Percentiles rank a stretch among this genome's conserved stretches.
Evolutionary conservation across 2,888 invertebrate species (phyloP).

Genomic region (Lepidocyrtoides sp.): DNA sequence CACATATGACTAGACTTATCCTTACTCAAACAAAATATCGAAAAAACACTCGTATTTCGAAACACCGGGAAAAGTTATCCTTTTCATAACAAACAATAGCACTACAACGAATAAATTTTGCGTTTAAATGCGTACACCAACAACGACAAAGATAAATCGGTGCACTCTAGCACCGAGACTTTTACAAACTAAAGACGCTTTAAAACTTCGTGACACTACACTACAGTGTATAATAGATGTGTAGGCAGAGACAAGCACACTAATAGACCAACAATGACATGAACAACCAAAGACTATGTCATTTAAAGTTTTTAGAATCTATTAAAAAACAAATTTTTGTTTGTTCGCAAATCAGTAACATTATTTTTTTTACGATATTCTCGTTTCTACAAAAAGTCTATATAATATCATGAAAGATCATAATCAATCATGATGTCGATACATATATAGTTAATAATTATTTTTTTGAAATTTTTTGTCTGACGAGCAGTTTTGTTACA

Average conservation of each 20-base stretch:
- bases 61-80: conserved; percentile 50
- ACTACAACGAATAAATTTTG: conserved; percentile 18
- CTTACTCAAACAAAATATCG: conserved; percentile 69
- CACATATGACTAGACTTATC: conserved; percentile 79
- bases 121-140: neutral
- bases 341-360: conserved; percentile 50
- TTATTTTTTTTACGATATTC: neutral
- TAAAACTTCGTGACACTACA: too few species aligned
- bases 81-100: neutral
- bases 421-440: conserved; percentile 45
- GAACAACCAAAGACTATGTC: conserved; percentile 43
- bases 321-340: conserved; percentile 12
- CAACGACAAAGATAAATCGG: neutral
- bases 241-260: neutral
- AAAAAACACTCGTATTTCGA: conserved; percentile 47
- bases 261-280: neutral
- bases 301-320: neutral
- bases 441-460: neutral
- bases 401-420: conserved; percentile 45
- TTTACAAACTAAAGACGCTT: too few species aligned
- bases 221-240: too few species aligned
- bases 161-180: neutral
- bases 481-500: conserved; percentile 40
- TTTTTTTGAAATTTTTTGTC: neutral
- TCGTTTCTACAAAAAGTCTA: conserved; percentile 69